Conservation (phyloP, 2,888 invertebrate species). For the Arctia plantaginis region DNA sequence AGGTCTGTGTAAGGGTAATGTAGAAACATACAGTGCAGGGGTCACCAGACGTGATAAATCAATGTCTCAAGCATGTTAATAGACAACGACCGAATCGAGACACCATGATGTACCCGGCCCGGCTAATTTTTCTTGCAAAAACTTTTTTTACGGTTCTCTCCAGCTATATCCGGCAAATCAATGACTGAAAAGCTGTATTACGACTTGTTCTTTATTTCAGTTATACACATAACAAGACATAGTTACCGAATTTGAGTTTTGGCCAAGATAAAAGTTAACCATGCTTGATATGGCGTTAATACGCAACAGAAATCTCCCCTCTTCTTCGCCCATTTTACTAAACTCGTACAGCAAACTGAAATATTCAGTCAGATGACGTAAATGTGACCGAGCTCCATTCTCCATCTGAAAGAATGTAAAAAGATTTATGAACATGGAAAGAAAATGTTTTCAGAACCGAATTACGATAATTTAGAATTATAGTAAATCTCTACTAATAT, state of each 20-base stretch:
- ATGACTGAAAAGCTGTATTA: not conserved
- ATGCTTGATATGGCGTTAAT: conserved; percentile 96
- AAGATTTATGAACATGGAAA: not conserved
- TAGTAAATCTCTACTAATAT: no score
- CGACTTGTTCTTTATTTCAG: not conserved
- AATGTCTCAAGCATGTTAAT: no score
- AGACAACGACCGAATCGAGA: no score
- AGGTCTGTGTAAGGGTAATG: no score
- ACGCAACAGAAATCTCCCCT: conserved; percentile 94
- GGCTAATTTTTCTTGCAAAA: no score
- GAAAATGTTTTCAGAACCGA: not conserved
- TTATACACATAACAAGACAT: not conserved
- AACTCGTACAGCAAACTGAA: conserved; percentile 97
- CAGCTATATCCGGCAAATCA: not conserved
- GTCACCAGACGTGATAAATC: no score
- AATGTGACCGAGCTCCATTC: conserved; percentile 94
- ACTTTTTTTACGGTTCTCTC: not conserved
- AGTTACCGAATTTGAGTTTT: conserved; percentile 82
- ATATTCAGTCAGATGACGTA: conserved; percentile 96
- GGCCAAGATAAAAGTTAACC: conserved; percentile 96
- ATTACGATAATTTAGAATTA: no score
- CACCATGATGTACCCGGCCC: no score
- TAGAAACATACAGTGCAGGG: no score
- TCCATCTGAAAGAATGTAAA: conserved; percentile 87
- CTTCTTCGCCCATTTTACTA: conserved; percentile 97